Percentiles rank a stretch among this genome's conserved stretches.
These are phyloP conservation scores for Parazoanthus atlanticus DNA, from an alignment of 92 coral and sea anemone species.

Conservation along the genomic window DNA sequence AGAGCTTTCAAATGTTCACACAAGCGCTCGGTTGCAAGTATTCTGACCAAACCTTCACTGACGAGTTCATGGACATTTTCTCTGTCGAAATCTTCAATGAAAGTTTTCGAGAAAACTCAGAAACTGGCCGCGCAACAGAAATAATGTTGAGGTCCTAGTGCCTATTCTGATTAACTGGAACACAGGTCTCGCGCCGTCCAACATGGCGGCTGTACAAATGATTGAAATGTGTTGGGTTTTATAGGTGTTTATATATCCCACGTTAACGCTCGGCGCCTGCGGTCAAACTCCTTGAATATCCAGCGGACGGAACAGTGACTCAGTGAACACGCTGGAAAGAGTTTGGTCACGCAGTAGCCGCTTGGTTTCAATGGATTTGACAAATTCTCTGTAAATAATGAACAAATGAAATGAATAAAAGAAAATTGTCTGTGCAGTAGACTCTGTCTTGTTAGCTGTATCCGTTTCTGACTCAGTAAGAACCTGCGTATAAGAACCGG, in stretches of 20 bases:
- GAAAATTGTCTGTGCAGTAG: constrained; percentile 4
- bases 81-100: too few relatives aligned
- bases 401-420: constrained; percentile 15
- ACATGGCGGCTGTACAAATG: neutral
- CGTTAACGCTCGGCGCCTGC: neutral
- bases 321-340: neutral
- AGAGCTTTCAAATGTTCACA: too few relatives aligned
- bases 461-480: too few relatives aligned
- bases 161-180: neutral
- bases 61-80: too few relatives aligned
- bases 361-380: neutral
- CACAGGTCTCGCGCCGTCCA: neutral
- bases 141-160: neutral
- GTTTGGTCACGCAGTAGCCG: neutral
- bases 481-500: too few relatives aligned
- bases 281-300: neutral
- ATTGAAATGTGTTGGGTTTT: too few relatives aligned
- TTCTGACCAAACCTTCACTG: too few relatives aligned
- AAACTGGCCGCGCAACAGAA: neutral
- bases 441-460: too few relatives aligned
- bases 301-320: neutral
- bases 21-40: too few relatives aligned
- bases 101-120: neutral
- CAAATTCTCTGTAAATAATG: constrained; percentile 24
- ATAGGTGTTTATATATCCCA: neutral